Percentiles rank a stretch among this genome's conserved stretches.
Conservation (phyloP, 1,140 invertebrate genomes). For the Phortica variegata region DNA sequence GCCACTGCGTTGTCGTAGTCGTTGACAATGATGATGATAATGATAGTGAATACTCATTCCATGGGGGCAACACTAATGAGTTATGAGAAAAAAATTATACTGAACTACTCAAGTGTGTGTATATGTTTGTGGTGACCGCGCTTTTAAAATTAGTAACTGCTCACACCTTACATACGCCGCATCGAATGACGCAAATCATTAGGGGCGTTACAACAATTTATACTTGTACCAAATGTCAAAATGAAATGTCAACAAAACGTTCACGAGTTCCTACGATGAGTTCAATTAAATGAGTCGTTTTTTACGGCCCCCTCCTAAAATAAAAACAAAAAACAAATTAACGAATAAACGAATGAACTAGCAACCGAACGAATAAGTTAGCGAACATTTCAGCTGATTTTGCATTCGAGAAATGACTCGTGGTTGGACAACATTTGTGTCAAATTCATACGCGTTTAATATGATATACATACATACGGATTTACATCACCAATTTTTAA, state of each 20-base stretch:
- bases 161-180: no score
- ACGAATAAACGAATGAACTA: conserved; percentile 16
- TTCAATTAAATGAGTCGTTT: background rate
- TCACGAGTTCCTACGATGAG: conserved; percentile 10
- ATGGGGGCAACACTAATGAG: conserved; percentile 30
- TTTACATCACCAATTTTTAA: no score
- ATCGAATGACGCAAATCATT: conserved; percentile 3
- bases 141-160: no score
- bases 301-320: conserved; percentile 19
- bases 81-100: conserved; percentile 41
- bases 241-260: conserved; percentile 7
- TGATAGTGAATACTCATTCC: background rate
- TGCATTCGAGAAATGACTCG: no score
- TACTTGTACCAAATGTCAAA: conserved; percentile 25
- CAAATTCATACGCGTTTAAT: no score
- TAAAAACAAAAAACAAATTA: conserved; percentile 35
- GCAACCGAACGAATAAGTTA: conserved; percentile 1
- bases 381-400: conserved; percentile 48
- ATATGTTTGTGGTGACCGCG: background rate
- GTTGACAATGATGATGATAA: no score
- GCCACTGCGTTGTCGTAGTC: conserved; percentile 16
- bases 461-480: no score
- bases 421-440: no score
- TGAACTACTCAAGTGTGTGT: conserved; percentile 7
- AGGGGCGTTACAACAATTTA: conserved; percentile 48